Conservation (phyloP, 2,113 vertebrate genomes). For the Danionella cerebrum region DNA sequence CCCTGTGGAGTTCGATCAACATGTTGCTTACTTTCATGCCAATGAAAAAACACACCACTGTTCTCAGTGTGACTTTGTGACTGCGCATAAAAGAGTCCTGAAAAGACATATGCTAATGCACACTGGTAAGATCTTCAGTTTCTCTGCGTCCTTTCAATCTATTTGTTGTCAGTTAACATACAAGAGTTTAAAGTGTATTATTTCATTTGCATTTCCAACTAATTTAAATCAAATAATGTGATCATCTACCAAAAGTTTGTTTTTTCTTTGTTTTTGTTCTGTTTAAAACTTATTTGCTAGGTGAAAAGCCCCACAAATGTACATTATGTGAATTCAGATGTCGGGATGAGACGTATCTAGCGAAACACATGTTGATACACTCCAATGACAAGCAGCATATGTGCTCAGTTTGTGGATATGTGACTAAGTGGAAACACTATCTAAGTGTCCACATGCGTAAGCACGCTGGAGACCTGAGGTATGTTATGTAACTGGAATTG, state of each 20-base stretch:
- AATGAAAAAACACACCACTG: slow-evolving; percentile 91
- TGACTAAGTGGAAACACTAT: slow-evolving; percentile 98
- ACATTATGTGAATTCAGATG: slow-evolving; percentile 86
- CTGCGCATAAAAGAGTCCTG: slow-evolving; percentile 85
- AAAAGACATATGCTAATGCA: slow-evolving; percentile 86
- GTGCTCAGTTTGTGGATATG: slow-evolving; percentile 93
- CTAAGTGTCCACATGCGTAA: slow-evolving; percentile 95
- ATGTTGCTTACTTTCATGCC: slow-evolving; percentile 84
- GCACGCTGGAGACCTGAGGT: slow-evolving; percentile 93
- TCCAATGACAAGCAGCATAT: slow-evolving; percentile 88
- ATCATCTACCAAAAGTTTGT: no score
- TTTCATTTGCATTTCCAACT: no score
- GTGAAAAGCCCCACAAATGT: slow-evolving; percentile 94
- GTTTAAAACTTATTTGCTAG: slow-evolving; percentile 50
- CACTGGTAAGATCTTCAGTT: slow-evolving; percentile 66
- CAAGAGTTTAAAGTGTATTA: no score
- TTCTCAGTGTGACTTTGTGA: slow-evolving; percentile 79
- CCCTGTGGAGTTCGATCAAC: slow-evolving; percentile 83
- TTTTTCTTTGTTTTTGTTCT: no score
- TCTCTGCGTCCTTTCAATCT: background rate
- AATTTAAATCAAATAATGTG: no score
- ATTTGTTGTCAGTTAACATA: no score
- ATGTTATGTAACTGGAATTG: background rate
- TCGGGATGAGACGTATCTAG: slow-evolving; percentile 90
- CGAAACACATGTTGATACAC: slow-evolving; percentile 95